Evolutionary conservation across 2,888 invertebrate species (phyloP), one percentile per base, ranked within the genome.

Genomic region (Patella pellucida): DNA sequence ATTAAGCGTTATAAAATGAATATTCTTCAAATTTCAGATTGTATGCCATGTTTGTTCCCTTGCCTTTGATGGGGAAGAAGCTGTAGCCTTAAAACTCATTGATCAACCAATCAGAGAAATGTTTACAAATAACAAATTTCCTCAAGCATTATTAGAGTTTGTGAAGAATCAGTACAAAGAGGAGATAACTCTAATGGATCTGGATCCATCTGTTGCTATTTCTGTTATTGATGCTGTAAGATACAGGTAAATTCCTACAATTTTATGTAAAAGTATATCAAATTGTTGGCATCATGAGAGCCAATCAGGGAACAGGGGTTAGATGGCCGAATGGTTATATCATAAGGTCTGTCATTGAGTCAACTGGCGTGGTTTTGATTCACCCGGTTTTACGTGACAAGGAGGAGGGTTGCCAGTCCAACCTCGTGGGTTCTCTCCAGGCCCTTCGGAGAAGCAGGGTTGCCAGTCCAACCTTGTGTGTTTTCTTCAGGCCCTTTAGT

Each of bases 221-320:
- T 82, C 83, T 73, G 72, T 86, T 1, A 85, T 88, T 54, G 87
- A 88, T 81, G 87, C 86, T 75, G 84, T 86, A 7, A 82, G 86
- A 84, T 87, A 87, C 76, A 85, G 81, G 87, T 88, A 74, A 69
- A 81, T 14, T 52, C 12, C 9, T 14, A 41, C 7, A 41, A 41
- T 41, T 41, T 41, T 5, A 41, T 7, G 41, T 41, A 41, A 9
- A 41, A 41, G 41, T 41, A 9, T 41, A 41, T 56, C 41, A 41
- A 41, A 41, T 9, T 7, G 31, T 41, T 9, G 1, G 41, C 9
- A 41, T 41, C 41, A 9, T 41, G 9, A 7, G 41, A 41, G 9
- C 41, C 4, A 4, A 41, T 41, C 41, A 9, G 41, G 7, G 41
- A 41, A 41, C 7, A 9, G 41, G 41, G 7, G 7, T 9, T 41